Evolutionary conservation across 2,113 vertebrate species (phyloP).

Genomic region (Ictidomys tridecemlineatus): DNA sequence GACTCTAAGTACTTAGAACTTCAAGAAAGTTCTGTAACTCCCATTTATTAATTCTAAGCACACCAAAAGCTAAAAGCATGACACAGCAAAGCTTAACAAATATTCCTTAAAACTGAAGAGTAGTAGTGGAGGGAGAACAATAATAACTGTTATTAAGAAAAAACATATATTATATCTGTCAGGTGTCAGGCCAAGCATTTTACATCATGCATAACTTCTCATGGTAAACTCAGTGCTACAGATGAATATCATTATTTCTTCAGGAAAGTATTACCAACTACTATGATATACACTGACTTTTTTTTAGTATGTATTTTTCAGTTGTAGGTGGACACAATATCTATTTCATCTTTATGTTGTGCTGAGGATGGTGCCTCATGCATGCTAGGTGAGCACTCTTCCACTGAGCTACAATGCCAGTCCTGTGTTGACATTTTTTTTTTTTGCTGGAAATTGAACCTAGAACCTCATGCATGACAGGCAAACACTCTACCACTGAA

Average conservation of each 20-base stretch:
- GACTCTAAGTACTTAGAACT: neutral
- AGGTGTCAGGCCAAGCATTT: neutral
- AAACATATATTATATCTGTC: neutral
- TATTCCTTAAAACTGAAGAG: neutral
- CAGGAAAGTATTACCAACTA: neutral
- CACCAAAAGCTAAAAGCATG: neutral
- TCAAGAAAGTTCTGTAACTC: constrained; percentile 6
- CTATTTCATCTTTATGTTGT: too few species aligned
- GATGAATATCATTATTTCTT: neutral
- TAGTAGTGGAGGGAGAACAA: neutral
- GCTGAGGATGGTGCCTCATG: too few species aligned
- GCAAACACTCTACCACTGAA: too few species aligned
- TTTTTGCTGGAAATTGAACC: too few species aligned
- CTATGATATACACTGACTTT: too few species aligned
- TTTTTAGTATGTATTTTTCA: too few species aligned
- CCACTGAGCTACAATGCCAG: too few species aligned
- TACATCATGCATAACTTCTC: neutral
- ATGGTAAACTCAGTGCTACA: neutral
- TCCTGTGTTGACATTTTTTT: too few species aligned
- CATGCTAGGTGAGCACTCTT: too few species aligned
- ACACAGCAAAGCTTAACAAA: neutral
- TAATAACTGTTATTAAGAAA: neutral
- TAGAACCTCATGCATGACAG: too few species aligned
- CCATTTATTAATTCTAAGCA: neutral
- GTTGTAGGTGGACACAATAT: too few species aligned